These are phyloP conservation scores for Polypterus bichir DNA, from an alignment of 2,113 vertebrate genomes.

Conservation along the genomic window DNA sequence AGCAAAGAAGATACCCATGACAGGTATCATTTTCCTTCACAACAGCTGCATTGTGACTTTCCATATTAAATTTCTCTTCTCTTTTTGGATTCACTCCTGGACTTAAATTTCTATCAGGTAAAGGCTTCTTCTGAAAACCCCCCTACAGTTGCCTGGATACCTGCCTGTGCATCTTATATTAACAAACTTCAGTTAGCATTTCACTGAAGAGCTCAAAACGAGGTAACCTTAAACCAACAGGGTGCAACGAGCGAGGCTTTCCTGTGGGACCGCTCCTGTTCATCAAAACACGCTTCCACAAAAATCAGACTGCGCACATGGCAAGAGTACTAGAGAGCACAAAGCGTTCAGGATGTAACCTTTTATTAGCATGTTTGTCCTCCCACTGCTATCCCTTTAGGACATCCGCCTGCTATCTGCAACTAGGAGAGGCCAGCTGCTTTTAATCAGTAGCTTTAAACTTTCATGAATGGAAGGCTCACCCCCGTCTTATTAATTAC, in stretches of 20 bases:
- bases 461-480: background rate
- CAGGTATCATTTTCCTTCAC: conserved; percentile 8
- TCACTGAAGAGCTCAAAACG: conserved; percentile 13
- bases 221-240: conserved; percentile 37
- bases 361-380: no score
- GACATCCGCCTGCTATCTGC: no score
- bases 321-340: no score
- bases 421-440: no score
- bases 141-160: conserved; percentile 47
- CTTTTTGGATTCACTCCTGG: conserved; percentile 21
- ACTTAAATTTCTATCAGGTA: conserved; percentile 37
- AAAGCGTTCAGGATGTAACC: no score
- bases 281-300: no score
- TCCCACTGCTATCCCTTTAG: no score
- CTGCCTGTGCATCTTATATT: conserved; percentile 22
- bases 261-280: no score
- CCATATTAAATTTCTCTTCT: conserved; percentile 24
- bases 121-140: conserved; percentile 27
- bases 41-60: conserved; percentile 24
- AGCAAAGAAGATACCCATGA: no score
- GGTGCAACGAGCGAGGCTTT: background rate
- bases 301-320: no score
- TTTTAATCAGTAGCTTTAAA: background rate
- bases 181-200: background rate
- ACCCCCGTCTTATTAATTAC: background rate